Conservation (phyloP, 2,113 vertebrate genomes). For the Agelaius tricolor region DNA sequence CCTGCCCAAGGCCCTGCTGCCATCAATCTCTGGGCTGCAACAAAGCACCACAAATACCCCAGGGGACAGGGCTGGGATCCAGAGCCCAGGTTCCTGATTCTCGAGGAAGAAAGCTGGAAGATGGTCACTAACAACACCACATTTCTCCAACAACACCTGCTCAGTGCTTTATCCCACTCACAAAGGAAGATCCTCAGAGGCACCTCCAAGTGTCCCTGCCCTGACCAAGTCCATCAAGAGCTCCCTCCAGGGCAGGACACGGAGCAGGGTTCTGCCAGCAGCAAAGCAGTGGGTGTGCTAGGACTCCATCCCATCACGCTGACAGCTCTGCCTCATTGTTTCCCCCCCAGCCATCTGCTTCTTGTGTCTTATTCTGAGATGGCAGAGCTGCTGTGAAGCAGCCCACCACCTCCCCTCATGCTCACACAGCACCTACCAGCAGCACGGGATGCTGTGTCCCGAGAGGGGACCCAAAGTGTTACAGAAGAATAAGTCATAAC, state of each 20-base stretch:
- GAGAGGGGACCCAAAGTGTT: neutral
- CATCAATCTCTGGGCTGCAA: neutral
- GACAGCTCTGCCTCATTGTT: constrained; percentile 58
- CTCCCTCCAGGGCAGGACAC: neutral
- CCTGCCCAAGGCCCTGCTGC: neutral
- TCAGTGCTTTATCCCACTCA: neutral
- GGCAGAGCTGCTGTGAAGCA: constrained; percentile 30
- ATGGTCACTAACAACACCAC: neutral
- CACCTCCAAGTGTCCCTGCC: neutral
- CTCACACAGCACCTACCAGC: constrained; percentile 22
- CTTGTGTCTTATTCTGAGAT: constrained; percentile 7
- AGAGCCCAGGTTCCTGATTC: neutral
- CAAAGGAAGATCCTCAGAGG: neutral
- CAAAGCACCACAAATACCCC: neutral
- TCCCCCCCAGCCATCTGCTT: constrained; percentile 47
- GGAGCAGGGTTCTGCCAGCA: neutral
- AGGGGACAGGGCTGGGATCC: neutral
- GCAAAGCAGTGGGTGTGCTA: neutral
- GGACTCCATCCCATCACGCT: neutral
- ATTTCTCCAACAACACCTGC: neutral
- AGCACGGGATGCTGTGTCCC: neutral
- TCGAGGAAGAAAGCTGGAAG: neutral
- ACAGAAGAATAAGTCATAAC: neutral
- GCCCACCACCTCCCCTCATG: neutral
- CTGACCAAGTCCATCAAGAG: neutral